Base-by-base conservation (phyloP, 2,888 invertebrate species). In the Siphlonurus alternatus region DNA sequence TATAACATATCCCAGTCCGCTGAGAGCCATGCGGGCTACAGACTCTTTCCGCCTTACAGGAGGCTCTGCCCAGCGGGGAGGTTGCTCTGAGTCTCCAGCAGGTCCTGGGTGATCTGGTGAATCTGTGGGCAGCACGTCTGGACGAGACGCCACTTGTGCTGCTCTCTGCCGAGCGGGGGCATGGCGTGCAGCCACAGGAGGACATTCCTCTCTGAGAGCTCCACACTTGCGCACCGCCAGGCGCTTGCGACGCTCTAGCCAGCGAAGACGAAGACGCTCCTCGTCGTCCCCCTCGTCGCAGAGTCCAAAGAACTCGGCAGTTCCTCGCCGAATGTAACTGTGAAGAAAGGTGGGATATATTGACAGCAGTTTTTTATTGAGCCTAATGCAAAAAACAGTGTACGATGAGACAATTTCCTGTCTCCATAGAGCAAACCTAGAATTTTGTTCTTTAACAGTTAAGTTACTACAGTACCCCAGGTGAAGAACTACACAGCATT, bases 301-400 rank as follows among this genome's bases (percentile, higher is more conserved):
- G 65, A 93, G 86, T 22, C 91, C 92, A 74, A 93, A 91, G 77
- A 92, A 92, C 70, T 85, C 87, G 65, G 88, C 88, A 65, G 90
- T 88, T 74, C 89, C 89, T 69, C 84, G 81, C 73, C 84, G 88
- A 72, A 91, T 83, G 75, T 86, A 88, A 73, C 82, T 82, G 70
- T 1, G 70, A 70, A 61, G 63, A 18, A 63, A 54, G 22, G 59
- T 18, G 66, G 38, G 65, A 67, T 61, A 60, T n/a, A n/a, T n/a
- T n/a, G n/a, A n/a, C n/a, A n/a, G n/a, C n/a, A n/a, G n/a, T n/a
- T n/a, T n/a, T n/a, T n/a, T n/a, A n/a, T n/a, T n/a, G n/a, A n/a
- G n/a, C n/a, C n/a, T n/a, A n/a, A n/a, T n/a, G n/a, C n/a, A n/a
- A n/a, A n/a, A n/a, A n/a, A n/a, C n/a, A n/a, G n/a, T n/a, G n/a